Evolutionary conservation across 37 sponge, comb jelly and placozoan genomes (phyloP).

Genomic region (Diacarnus erythraeanus): DNA sequence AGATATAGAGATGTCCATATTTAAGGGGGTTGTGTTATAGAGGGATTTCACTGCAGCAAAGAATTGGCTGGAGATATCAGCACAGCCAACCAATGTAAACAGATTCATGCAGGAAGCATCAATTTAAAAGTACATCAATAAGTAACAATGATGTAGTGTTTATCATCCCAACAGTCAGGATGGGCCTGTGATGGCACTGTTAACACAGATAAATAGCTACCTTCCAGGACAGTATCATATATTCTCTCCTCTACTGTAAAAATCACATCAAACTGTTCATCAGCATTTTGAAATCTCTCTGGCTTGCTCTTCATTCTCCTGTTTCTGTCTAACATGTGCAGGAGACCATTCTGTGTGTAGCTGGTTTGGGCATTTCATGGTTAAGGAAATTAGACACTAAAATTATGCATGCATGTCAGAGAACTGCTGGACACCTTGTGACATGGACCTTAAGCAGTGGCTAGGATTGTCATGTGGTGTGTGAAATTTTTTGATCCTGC

Average conservation of each 20-base stretch:
- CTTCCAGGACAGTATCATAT: conserved; percentile 92
- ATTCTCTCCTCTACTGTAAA: conserved; percentile 95
- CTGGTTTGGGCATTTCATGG: conserved; percentile 32
- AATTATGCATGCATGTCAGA: too few species aligned
- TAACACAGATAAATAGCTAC: conserved; percentile 33
- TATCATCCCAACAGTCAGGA: too few species aligned
- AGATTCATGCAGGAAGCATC: background rate
- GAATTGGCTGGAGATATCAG: too few species aligned
- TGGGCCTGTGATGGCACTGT: too few species aligned
- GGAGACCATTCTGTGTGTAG: conserved; percentile 97
- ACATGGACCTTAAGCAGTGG: too few species aligned
- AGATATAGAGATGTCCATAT: too few species aligned
- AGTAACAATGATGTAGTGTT: too few species aligned
- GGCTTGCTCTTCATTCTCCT: conserved; percentile 88
- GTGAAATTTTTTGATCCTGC: conserved; percentile 1
- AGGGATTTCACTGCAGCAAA: too few species aligned
- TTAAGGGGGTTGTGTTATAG: too few species aligned
- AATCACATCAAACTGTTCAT: conserved; percentile 83
- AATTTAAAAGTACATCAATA: background rate
- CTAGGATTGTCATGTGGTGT: too few species aligned
- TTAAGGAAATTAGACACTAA: conserved; percentile 14
- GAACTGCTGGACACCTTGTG: too few species aligned
- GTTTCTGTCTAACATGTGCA: conserved; percentile 97
- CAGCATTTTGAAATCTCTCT: conserved; percentile 86
- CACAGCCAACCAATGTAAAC: background rate